A percentile compares a stretch with the other conserved stretches of the same genome.
These are phyloP conservation scores for Coreoperca whiteheadi DNA, from an alignment of 2,113 vertebrate species.

Conservation along the genomic window DNA sequence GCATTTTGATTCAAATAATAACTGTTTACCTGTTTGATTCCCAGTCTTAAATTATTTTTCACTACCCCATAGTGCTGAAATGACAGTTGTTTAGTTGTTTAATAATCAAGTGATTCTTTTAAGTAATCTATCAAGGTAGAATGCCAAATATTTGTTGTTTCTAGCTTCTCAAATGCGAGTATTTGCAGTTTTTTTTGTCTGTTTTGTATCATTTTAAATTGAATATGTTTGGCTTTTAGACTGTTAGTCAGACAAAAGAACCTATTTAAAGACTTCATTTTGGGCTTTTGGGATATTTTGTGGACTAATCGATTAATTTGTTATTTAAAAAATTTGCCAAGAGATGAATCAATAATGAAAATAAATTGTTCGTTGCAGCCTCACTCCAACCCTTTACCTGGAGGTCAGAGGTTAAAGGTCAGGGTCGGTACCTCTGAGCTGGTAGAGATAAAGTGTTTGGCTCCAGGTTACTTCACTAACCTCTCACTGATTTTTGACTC, in stretches of 20 bases:
- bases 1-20: background rate
- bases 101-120: background rate
- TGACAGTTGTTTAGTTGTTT: too few species aligned
- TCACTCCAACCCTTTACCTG: background rate
- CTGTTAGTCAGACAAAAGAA: background rate
- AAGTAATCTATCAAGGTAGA: background rate
- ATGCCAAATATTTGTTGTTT: background rate
- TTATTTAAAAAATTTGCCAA: too few species aligned
- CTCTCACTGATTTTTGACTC: conserved; percentile 1
- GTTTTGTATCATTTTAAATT: background rate
- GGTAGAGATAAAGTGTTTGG: conserved; percentile 8
- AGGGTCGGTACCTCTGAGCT: conserved; percentile 15
- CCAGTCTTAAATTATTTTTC: background rate
- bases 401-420: conserved; percentile 25
- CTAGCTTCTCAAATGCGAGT: background rate
- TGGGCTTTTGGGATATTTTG: too few species aligned
- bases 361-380: background rate
- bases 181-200: background rate
- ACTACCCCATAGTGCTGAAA: background rate
- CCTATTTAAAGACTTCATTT: background rate
- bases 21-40: background rate
- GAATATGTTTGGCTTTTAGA: background rate
- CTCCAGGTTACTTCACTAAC: conserved; percentile 12
- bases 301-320: too few species aligned
- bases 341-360: background rate